Base-by-base conservation (phyloP, 2,888 invertebrate genomes). In the Nemapogon koenigi region DNA sequence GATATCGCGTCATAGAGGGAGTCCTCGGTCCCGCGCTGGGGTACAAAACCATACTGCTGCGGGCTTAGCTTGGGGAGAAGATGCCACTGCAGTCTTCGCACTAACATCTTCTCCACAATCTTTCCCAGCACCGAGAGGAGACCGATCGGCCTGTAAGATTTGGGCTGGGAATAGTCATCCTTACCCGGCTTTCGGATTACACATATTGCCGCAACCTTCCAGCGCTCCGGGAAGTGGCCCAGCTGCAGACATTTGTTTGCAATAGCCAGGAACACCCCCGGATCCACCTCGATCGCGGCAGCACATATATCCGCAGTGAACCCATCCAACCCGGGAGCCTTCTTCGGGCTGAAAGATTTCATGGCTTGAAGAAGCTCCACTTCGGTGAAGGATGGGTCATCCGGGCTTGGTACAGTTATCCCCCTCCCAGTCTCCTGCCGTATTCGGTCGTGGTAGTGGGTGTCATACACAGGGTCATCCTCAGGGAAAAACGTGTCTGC, bases 401-500 rank as follows among this genome's bases (percentile, higher is more conserved):
- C 15, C 15, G 11, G 8, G 6, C 11, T 4, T n/a, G 28, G 4
- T 4, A 14, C 4, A 6, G 22, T 14, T 13, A 4, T n/a, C 4
- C 4, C 6, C 31, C 14, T 14, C 14, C 10, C 14, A 7, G 31
- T 14, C 14, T 16, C 11, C 15, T 2, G 16, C 22, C 19, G 18
- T 36, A n/a, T 4, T 36, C 4, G 2, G 16, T 4, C 3, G 1
- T 18, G 33, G 37, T 40, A 27, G 11, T 35, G 2, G 30, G 29
- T 7, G 6, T 46, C 44, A n/a, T 30, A 19, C 3, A 3, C 18
- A 7, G n/a, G 18, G 2, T n/a, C n/a, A n/a, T n/a, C n/a, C n/a
- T n/a, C n/a, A n/a, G n/a, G n/a, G n/a, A n/a, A n/a, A n/a, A n/a
- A 50, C 1, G 46, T 46, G 2, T 32, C 8, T 0, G 47, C 43